These are phyloP conservation scores for Ancistrus triradiatus DNA, from an alignment of 2,113 vertebrate species.

Conservation along the genomic window DNA sequence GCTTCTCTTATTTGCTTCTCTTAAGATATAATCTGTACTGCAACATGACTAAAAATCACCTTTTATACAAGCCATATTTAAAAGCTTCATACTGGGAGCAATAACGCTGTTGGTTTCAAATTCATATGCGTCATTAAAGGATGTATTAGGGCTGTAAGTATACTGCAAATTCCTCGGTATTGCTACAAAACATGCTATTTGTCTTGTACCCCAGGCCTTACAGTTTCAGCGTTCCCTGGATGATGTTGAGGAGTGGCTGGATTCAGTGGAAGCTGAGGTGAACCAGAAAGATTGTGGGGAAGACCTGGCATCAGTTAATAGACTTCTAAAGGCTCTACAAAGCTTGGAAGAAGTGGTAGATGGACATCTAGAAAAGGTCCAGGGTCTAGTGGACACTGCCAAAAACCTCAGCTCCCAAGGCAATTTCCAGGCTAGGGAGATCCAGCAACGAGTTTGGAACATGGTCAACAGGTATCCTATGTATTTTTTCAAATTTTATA, in stretches of 20 bases:
- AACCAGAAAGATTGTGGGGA: conserved; percentile 54
- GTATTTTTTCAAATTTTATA: background rate
- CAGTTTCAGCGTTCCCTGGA: conserved; percentile 72
- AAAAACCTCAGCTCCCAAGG: conserved; percentile 68
- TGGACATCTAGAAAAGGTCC: conserved; percentile 62
- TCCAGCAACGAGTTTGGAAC: conserved; percentile 67
- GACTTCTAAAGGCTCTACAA: conserved; percentile 73
- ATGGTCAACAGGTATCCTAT: conserved; percentile 72
- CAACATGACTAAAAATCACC: no score
- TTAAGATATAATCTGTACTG: no score
- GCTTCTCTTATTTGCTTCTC: no score
- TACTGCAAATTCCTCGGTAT: no score
- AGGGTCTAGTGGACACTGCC: conserved; percentile 67
- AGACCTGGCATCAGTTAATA: conserved; percentile 66
- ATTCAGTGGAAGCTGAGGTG: conserved; percentile 69
- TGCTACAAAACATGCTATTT: no score
- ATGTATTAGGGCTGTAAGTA: no score
- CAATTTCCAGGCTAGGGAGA: conserved; percentile 72
- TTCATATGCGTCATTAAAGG: no score
- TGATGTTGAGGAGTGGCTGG: conserved; percentile 75
- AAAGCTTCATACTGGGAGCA: no score
- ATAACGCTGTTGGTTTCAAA: no score
- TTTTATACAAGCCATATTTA: no score
- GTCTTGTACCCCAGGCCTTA: conserved; percentile 64
- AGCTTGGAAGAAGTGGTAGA: conserved; percentile 75